Base-by-base conservation (phyloP, 2,888 invertebrate species). In the Pediacus dermestoides region DNA sequence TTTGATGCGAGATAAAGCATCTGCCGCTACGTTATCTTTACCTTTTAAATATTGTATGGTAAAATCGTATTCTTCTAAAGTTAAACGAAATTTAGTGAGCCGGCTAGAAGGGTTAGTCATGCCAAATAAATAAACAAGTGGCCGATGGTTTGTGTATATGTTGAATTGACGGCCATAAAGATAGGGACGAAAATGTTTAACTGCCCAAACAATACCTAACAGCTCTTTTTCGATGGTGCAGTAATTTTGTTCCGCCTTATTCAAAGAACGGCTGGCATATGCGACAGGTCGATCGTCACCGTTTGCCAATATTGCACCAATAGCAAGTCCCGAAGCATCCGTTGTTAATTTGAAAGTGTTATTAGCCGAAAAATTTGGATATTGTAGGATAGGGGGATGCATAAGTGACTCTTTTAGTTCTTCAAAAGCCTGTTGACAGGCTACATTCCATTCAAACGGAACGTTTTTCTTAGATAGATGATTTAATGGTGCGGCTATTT, bases 361-460 rank as follows among this genome's bases (percentile, higher is more conserved):
- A 28, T 18, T 33, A 34, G 22, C 13, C 16, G 37, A 13, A 30
- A 49, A 42, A 42, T 49, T 32, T 8, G 42, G 38, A 32, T 40
- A 50, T 15, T 49, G 34, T 12, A 45, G 30, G 6, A 43, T 18
- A 23, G 42, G 48, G n/a, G 48, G 33, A 9, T 34, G 30, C 10
- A 36, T 27, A 13, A 42, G 16, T 15, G 34, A 32, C 7, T 25
- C 16, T 32, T 42, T 48, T 26, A 50, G 31, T 10, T 10, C 13
- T 32, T 33, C 30, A 30, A 42, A 45, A 4, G 30, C 21, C 4
- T 31, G 10, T 39, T 37, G 32, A 41, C 35, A 38, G 28, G 38
- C 42, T 11, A 16, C 15, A 4, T 37, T 32, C 44, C 44, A 46
- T 7, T 3, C 4, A 14, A 39, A 43, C 16, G 6, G 10, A 12